A percentile compares a stretch with the other conserved stretches of the same genome.
These are phyloP conservation scores for Drosophila kokeensis DNA, from an alignment of 2,888 invertebrate genomes.

Conservation along the genomic window DNA sequence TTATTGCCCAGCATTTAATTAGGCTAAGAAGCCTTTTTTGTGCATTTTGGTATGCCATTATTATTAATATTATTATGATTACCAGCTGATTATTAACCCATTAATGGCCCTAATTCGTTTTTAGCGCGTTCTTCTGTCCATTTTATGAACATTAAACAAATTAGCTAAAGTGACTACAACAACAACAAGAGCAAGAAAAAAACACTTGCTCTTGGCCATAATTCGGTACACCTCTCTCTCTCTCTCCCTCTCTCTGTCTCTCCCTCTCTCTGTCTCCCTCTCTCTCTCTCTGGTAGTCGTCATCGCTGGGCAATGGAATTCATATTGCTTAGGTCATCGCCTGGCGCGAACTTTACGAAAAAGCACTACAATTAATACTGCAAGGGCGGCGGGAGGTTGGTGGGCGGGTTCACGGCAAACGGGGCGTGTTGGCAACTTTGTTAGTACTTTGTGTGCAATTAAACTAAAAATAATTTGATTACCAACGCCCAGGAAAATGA, in stretches of 20 bases:
- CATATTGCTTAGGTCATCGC: slow-evolving; percentile 57
- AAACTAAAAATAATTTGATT: slow-evolving; percentile 71
- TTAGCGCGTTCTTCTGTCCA: slow-evolving; percentile 30
- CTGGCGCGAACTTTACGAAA: slow-evolving; percentile 36
- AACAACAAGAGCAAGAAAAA: slow-evolving; percentile 16
- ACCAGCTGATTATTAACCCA: slow-evolving; percentile 69
- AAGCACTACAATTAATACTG: slow-evolving; percentile 31
- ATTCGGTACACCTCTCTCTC: slow-evolving; percentile 19
- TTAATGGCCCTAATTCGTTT: slow-evolving; percentile 61
- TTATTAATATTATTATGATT: neutral
- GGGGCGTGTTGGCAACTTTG: slow-evolving; percentile 22
- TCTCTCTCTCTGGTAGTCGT: slow-evolving; percentile 6
- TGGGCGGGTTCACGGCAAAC: neutral
- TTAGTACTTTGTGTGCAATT: slow-evolving; percentile 38
- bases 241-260: neutral
- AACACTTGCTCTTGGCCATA: slow-evolving; percentile 49
- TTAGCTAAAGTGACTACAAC: slow-evolving; percentile 45
- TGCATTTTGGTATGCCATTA: neutral
- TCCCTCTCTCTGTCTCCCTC: too few relatives aligned
- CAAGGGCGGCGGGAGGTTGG: too few relatives aligned
- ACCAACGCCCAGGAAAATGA: slow-evolving; percentile 58
- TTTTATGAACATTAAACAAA: slow-evolving; percentile 50
- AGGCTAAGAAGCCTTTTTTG: slow-evolving; percentile 32
- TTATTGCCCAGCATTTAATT: slow-evolving; percentile 35
- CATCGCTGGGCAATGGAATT: slow-evolving; percentile 42